Conservation (phyloP, 2,888 invertebrate genomes). For the Melinopterus prodromus region DNA sequence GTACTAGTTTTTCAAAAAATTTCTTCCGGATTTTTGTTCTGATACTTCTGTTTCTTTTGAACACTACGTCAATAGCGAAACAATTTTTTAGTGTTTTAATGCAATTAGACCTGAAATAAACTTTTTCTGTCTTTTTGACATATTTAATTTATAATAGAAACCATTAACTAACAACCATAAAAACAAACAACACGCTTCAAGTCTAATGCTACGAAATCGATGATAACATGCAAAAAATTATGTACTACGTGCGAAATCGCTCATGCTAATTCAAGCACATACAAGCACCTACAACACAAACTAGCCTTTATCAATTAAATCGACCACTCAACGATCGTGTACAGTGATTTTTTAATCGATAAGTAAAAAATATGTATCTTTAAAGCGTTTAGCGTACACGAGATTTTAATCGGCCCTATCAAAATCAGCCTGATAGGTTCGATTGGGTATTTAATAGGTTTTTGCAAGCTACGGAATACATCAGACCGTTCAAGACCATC, state of each 20-base stretch:
- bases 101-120: too few relatives aligned
- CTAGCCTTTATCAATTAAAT: background rate
- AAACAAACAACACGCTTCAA: too few relatives aligned
- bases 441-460: conserved; percentile 18
- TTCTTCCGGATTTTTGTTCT: too few relatives aligned
- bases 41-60: too few relatives aligned
- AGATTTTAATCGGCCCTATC: conserved; percentile 9
- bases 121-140: too few relatives aligned
- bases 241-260: background rate
- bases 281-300: background rate
- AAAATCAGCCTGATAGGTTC: background rate
- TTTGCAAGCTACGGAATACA: background rate
- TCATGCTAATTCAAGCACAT: background rate
- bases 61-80: too few relatives aligned
- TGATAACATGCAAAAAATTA: background rate
- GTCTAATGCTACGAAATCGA: background rate
- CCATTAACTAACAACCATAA: too few relatives aligned
- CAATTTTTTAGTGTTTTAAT: too few relatives aligned
- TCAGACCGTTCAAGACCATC: background rate
- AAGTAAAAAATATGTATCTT: background rate
- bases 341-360: background rate
- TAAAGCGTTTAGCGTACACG: background rate
- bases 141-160: too few relatives aligned
- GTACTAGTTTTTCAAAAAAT: too few relatives aligned
- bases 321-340: background rate